phyloP scores from a whole-genome alignment of 2,113 vertebrate species.

The Oreocharis arfaki region DNA sequence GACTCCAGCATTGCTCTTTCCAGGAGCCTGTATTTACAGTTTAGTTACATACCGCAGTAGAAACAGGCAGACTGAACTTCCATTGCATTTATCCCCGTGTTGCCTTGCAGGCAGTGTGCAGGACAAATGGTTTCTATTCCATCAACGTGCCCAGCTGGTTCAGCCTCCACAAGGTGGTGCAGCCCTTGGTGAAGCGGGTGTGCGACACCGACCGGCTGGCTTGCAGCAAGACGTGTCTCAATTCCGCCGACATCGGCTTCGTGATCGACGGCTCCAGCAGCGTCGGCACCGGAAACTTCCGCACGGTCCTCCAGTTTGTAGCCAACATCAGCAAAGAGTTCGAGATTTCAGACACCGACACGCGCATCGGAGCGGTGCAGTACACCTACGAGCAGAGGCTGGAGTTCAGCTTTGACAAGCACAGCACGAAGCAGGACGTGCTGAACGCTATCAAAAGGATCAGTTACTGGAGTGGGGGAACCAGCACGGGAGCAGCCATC shows the following conservation, averaged over 20 bases:
- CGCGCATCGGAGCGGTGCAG: constrained; percentile 89
- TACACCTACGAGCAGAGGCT: constrained; percentile 97
- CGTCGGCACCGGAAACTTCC: constrained; percentile 92
- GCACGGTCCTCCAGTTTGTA: constrained; percentile 92
- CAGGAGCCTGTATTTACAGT: not conserved
- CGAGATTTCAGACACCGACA: constrained; percentile 94
- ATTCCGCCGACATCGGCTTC: constrained; percentile 92
- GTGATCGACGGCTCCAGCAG: constrained; percentile 98
- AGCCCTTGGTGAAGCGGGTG: constrained; percentile 88
- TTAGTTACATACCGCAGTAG: not conserved
- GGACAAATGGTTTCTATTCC: constrained; percentile 88
- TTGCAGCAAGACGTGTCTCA: constrained; percentile 98
- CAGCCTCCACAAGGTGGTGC: constrained; percentile 81
- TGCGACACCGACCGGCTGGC: constrained; percentile 85
- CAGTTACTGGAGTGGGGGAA: constrained; percentile 96
- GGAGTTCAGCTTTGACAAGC: constrained; percentile 89
- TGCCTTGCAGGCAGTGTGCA: constrained; percentile 86
- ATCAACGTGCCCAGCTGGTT: constrained; percentile 90
- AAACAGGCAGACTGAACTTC: not conserved
- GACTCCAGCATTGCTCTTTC: not conserved
- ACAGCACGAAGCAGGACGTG: constrained; percentile 85
- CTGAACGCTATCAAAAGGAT: constrained; percentile 88
- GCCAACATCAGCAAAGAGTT: constrained; percentile 93
- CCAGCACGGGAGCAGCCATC: constrained; percentile 96
- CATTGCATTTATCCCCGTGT: not conserved